Percentiles rank a stretch among this genome's conserved stretches.
Conservation (phyloP, 2,797 vertebrate genomes). For the Myioborus melanocephalus region DNA sequence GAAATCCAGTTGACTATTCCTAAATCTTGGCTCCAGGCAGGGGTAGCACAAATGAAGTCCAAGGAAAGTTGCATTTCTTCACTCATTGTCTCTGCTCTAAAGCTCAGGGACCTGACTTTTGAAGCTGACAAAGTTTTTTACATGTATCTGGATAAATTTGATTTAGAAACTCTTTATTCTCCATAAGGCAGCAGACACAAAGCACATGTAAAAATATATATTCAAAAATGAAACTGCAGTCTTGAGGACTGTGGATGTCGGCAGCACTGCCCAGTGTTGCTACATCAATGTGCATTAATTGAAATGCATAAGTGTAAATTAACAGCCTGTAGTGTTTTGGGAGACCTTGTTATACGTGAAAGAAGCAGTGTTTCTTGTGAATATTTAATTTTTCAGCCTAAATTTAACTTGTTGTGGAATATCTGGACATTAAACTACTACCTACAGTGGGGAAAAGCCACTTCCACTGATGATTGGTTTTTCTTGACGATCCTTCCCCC, state of each 20-base stretch:
- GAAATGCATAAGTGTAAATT: constrained; percentile 22
- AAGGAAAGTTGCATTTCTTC: neutral
- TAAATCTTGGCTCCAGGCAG: neutral
- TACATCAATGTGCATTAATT: neutral
- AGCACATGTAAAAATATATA: neutral
- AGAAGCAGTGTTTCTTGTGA: neutral
- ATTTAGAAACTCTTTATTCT: neutral
- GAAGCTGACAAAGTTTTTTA: neutral
- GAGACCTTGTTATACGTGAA: neutral
- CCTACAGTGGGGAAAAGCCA: neutral
- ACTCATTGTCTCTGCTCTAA: neutral
- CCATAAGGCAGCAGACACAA: neutral
- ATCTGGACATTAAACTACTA: neutral
- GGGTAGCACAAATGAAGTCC: neutral
- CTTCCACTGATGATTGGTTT: neutral
- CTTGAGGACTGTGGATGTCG: neutral
- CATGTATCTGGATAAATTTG: neutral
- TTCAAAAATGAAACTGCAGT: neutral
- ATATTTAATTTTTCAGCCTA: neutral
- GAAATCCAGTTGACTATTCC: neutral
- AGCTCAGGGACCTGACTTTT: neutral
- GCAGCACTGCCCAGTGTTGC: neutral
- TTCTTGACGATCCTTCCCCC: neutral
- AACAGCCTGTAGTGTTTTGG: constrained; percentile 25
- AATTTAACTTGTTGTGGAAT: neutral